Conservation (phyloP, 2,113 vertebrate species). For the Psittacula cyanocephala region DNA sequence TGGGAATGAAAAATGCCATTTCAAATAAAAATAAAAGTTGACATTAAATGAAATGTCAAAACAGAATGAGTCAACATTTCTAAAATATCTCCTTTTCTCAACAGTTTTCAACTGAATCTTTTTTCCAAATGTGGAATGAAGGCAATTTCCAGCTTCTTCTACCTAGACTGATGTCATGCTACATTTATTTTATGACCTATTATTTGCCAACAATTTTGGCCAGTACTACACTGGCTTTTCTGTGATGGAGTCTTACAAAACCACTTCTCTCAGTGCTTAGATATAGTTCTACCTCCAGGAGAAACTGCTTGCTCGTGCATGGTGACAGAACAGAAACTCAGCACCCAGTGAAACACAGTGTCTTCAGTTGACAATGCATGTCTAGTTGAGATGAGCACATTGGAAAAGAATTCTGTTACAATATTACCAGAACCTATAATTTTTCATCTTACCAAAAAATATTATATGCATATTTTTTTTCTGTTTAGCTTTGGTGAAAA, state of each 20-base stretch:
- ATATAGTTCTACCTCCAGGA: neutral
- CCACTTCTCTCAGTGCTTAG: neutral
- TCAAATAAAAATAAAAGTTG: conserved; percentile 49
- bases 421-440: neutral
- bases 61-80: conserved; percentile 49
- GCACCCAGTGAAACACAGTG: fast-evolving
- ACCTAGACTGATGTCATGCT: neutral
- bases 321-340: neutral
- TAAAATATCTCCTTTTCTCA: conserved; percentile 29
- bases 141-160: neutral
- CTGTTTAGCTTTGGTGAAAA: neutral
- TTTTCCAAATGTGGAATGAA: conserved; percentile 8
- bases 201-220: neutral
- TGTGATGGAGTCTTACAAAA: neutral
- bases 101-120: neutral
- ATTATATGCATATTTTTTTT: neutral
- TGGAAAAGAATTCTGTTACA: neutral
- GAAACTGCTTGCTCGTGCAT: neutral
- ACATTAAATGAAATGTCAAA: conserved; percentile 63
- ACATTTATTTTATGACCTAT: neutral
- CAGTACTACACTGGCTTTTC: neutral
- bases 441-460: neutral
- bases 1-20: conserved; percentile 36
- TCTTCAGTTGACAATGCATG: fast-evolving
- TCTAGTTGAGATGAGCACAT: neutral